Conservation (phyloP, 2,113 vertebrate species). For the Scortum barcoo region DNA sequence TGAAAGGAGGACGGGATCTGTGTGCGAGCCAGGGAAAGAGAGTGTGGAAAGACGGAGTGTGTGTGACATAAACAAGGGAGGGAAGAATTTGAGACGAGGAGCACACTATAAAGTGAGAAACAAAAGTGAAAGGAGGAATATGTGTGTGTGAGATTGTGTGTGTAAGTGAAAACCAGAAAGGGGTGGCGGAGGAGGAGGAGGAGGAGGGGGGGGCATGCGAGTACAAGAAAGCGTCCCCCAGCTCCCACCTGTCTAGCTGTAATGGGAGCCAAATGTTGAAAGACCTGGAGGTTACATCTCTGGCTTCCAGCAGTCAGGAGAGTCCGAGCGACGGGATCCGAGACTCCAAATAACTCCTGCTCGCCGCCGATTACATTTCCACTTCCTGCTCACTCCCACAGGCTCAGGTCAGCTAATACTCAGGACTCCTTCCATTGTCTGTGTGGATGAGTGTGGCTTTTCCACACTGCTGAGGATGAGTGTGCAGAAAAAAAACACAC, state of each 20-base stretch:
- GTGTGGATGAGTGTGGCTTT: slow-evolving; percentile 1
- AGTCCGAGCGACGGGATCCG: slow-evolving; percentile 31
- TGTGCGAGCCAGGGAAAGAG: slow-evolving; percentile 20
- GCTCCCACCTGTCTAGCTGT: slow-evolving; percentile 61
- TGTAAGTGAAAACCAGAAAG: not conserved
- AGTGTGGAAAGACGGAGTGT: slow-evolving; percentile 14
- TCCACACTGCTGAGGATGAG: not conserved
- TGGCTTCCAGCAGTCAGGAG: slow-evolving; percentile 44
- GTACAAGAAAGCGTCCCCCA: slow-evolving; percentile 35
- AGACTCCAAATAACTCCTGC: slow-evolving; percentile 34
- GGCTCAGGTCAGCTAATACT: slow-evolving; percentile 25
- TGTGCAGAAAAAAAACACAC: not conserved
- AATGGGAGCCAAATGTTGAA: slow-evolving; percentile 67
- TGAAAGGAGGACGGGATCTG: slow-evolving; percentile 11
- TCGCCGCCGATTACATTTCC: slow-evolving; percentile 39
- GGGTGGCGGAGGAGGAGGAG: not conserved
- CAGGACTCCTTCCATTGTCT: not conserved
- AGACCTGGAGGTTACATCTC: slow-evolving; percentile 55
- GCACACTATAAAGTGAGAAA: not conserved
- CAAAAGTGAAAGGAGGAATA: slow-evolving; percentile 10
- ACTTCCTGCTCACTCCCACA: slow-evolving; percentile 50
- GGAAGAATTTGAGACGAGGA: not conserved
- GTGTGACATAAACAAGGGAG: slow-evolving; percentile 15
- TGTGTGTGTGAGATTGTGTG: not conserved
- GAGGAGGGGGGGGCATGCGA: not conserved